Evolutionary conservation across 2,888 invertebrate species (phyloP).

Genomic region (Hyalella azteca): DNA sequence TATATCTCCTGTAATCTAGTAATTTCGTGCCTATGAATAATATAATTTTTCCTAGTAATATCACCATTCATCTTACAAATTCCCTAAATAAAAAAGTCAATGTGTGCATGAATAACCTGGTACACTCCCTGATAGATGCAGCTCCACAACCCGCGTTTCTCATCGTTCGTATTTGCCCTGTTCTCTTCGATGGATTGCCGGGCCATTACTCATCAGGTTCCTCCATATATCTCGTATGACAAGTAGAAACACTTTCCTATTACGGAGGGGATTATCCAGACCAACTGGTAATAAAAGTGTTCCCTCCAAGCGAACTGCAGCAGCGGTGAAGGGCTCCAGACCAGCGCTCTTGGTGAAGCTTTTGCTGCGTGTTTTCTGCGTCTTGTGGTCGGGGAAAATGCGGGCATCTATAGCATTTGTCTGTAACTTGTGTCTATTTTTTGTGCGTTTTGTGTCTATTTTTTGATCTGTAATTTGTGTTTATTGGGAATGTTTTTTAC

Average conservation of each 20-base stretch:
- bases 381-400: too few species aligned
- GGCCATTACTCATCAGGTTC: conserved; percentile 29
- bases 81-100: not conserved
- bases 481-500: too few species aligned
- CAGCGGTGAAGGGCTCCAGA: not conserved
- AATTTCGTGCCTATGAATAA: too few species aligned
- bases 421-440: too few species aligned
- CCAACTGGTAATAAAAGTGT: conserved; percentile 30
- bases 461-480: too few species aligned
- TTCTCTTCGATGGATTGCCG: conserved; percentile 4
- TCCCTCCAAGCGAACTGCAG: not conserved
- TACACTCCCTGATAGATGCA: too few species aligned
- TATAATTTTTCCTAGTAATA: not conserved
- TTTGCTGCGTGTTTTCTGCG: too few species aligned
- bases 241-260: conserved; percentile 37
- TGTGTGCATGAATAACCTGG: too few species aligned
- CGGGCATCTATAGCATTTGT: too few species aligned
- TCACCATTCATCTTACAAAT: conserved; percentile 1
- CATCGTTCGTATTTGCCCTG: not conserved
- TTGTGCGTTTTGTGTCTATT: too few species aligned
- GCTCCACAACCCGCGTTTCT: not conserved
- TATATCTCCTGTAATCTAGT: too few species aligned
- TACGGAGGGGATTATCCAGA: conserved; percentile 32
- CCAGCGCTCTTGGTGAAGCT: too few species aligned
- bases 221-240: conserved; percentile 32